Percentiles rank a stretch among this genome's conserved stretches.
phyloP scores from a whole-genome alignment of 1,140 invertebrate genomes.

The Artemia franciscana region DNA sequence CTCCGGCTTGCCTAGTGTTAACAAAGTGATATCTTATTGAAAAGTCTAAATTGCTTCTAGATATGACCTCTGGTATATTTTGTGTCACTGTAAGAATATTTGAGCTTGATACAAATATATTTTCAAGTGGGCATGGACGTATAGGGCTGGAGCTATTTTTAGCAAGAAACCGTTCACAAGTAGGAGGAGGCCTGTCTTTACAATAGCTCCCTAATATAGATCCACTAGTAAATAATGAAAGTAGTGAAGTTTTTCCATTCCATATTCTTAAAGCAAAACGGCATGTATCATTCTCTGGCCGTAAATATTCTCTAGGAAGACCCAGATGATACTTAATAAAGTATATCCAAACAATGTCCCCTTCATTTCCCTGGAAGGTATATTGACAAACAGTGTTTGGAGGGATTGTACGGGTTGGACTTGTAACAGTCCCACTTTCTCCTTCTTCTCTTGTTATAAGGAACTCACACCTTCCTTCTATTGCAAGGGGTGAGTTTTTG shows the following conservation, averaged over 20 bases:
- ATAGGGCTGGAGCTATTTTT: neutral
- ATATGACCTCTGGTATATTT: conserved; percentile 23
- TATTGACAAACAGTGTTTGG: conserved; percentile 66
- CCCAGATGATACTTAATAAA: conserved; percentile 52
- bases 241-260: neutral
- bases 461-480: conserved; percentile 62
- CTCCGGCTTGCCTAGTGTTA: conserved; percentile 46
- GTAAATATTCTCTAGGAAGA: neutral
- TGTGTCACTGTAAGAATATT: conserved; percentile 4
- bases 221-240: neutral
- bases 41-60: conserved; percentile 48
- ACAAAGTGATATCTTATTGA: conserved; percentile 57
- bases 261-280: neutral
- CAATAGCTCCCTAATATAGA: conserved; percentile 4
- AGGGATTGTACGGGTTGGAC: conserved; percentile 51
- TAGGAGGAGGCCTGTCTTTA: conserved; percentile 6
- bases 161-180: conserved; percentile 3
- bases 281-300: neutral
- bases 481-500: conserved; percentile 14
- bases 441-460: conserved; percentile 50
- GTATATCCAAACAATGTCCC: conserved; percentile 45
- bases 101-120: conserved; percentile 5
- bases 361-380: conserved; percentile 34
- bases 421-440: conserved; percentile 37
- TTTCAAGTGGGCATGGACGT: conserved; percentile 5